These are phyloP conservation scores for Antrozous pallidus DNA, from an alignment of 2,797 vertebrate genomes.

Conservation along the genomic window DNA sequence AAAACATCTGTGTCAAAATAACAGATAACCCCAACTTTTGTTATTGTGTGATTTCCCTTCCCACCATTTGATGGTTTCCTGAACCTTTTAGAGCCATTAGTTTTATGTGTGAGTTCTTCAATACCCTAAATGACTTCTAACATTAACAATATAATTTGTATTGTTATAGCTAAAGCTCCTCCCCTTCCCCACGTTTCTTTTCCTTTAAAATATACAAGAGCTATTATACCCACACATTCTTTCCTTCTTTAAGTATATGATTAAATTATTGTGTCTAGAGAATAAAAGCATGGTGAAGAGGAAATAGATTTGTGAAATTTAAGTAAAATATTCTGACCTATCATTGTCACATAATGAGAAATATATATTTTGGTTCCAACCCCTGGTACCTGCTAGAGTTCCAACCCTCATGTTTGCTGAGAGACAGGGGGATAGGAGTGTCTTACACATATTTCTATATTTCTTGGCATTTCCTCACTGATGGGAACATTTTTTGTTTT, in stretches of 20 bases:
- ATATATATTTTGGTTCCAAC: neutral
- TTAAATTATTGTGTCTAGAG: neutral
- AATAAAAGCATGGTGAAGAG: neutral
- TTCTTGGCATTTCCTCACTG: neutral
- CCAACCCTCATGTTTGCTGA: neutral
- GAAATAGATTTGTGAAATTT: neutral
- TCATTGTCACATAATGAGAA: neutral
- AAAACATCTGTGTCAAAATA: constrained; percentile 13
- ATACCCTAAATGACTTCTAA: neutral
- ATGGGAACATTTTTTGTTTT: neutral
- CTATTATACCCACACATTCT: neutral
- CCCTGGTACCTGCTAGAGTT: neutral
- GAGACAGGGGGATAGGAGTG: neutral
- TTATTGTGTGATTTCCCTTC: neutral
- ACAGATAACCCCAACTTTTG: neutral
- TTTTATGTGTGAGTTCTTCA: neutral
- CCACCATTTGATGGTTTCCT: neutral
- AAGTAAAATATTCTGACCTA: neutral
- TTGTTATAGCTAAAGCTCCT: neutral
- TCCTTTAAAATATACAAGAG: neutral
- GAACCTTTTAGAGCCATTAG: neutral
- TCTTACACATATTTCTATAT: neutral
- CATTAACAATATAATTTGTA: neutral
- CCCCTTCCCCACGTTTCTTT: neutral
- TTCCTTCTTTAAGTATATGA: neutral